phyloP scores from a whole-genome alignment of 2,888 invertebrate species.

The Eupithecia exiguata region DNA sequence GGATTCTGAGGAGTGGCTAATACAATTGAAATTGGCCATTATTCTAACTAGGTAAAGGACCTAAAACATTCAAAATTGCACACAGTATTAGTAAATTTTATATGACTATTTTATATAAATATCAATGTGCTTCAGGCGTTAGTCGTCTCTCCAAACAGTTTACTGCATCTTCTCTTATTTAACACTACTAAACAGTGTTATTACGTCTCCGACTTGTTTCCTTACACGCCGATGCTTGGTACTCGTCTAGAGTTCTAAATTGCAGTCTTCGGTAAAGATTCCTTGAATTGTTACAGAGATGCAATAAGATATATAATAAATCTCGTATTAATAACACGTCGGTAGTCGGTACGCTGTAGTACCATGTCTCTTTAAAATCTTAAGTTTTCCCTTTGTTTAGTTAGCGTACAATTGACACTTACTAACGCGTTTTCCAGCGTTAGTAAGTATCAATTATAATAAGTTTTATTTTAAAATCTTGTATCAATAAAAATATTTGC shows the following conservation, averaged over 20 bases:
- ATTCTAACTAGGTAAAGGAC: conserved; percentile 5
- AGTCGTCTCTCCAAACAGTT: conserved; percentile 19
- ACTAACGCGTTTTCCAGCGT: too few relatives aligned
- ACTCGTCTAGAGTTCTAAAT: conserved; percentile 23
- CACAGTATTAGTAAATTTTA: not conserved
- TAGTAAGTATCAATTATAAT: not conserved
- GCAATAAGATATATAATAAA: not conserved
- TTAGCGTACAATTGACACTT: too few relatives aligned
- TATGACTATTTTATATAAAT: not conserved
- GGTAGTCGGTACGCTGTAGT: not conserved
- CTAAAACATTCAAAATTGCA: not conserved
- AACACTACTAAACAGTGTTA: conserved; percentile 29
- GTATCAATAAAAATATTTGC: not conserved
- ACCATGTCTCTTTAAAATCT: not conserved
- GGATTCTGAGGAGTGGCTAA: conserved; percentile 3
- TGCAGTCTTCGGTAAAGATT: conserved; percentile 24
- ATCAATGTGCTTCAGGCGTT: conserved; percentile 7
- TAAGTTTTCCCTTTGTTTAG: too few relatives aligned
- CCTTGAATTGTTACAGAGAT: conserved; percentile 23
- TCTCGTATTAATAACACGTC: not conserved
- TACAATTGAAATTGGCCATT: conserved; percentile 5
- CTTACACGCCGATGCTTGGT: conserved; percentile 26
- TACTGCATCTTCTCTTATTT: conserved; percentile 25
- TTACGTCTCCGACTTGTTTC: conserved; percentile 29
- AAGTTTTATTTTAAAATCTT: not conserved